These are phyloP conservation scores for Spatulosminthurus flaviceps DNA, from an alignment of 2,888 invertebrate species.

Conservation along the genomic window DNA sequence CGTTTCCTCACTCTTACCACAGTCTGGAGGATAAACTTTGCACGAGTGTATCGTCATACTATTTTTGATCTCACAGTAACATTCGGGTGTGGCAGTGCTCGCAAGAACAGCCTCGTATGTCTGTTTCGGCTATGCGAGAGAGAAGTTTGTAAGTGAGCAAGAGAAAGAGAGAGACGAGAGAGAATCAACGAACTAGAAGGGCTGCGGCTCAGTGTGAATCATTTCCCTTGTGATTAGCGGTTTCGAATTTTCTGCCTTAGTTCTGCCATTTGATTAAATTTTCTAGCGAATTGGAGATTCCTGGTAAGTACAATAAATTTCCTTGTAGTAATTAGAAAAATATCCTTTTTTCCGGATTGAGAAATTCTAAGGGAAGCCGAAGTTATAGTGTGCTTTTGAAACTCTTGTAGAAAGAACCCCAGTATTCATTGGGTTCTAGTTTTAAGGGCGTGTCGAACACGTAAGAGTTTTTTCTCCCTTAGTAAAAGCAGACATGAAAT, in stretches of 20 bases:
- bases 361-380: too few species aligned
- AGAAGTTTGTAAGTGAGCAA: slow-evolving; percentile 6
- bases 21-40: background rate
- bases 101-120: slow-evolving; percentile 25
- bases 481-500: too few species aligned
- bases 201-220: slow-evolving; percentile 33
- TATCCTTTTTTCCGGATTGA: background rate
- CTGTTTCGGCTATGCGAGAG: background rate
- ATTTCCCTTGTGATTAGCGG: slow-evolving; percentile 37
- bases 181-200: slow-evolving; percentile 19
- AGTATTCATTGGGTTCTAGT: too few species aligned
- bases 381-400: too few species aligned
- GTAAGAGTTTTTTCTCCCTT: too few species aligned
- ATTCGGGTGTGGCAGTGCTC: slow-evolving; percentile 22
- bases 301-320: slow-evolving; percentile 24
- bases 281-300: slow-evolving; percentile 27
- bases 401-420: too few species aligned
- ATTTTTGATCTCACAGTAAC: slow-evolving; percentile 23
- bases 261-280: slow-evolving; percentile 33
- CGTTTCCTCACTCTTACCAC: background rate
- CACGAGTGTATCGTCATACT: slow-evolving; percentile 12
- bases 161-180: slow-evolving; percentile 23
- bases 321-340: background rate
- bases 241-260: slow-evolving; percentile 31
- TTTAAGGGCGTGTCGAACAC: too few species aligned